Conservation (phyloP, 2,888 invertebrate genomes). For the Cerceris ruficornis region DNA sequence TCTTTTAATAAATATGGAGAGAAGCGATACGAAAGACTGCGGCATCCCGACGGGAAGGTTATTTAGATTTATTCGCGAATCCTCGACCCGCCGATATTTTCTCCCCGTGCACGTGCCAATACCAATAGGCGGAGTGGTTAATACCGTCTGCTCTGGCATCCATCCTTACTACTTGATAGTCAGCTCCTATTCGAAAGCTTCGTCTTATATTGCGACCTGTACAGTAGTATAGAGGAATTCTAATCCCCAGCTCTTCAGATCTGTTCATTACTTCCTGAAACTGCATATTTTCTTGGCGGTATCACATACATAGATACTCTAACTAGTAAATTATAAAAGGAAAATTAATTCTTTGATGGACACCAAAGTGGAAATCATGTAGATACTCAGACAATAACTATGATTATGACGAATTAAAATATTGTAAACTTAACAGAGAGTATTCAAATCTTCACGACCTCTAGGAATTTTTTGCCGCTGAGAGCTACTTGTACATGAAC, state of each 20-base stretch:
- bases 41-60: conserved; percentile 55
- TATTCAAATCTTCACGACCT: no score
- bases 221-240: conserved; percentile 53
- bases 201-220: conserved; percentile 57
- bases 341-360: no score
- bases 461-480: no score
- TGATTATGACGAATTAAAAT: no score
- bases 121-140: conserved; percentile 71
- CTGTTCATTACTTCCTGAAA: conserved; percentile 17
- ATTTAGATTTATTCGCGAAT: conserved; percentile 69
- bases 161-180: conserved; percentile 72
- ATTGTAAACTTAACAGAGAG: no score
- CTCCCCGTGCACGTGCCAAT: conserved; percentile 66
- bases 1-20: conserved; percentile 36
- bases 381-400: no score
- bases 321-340: no score
- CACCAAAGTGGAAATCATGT: no score
- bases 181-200: conserved; percentile 67
- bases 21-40: conserved; percentile 52
- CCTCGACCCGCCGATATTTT: conserved; percentile 64
- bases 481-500: no score
- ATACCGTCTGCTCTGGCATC: conserved; percentile 68
- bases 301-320: no score
- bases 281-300: no score
- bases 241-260: conserved; percentile 38